Evolutionary conservation across 2,113 vertebrate genomes (phyloP), one percentile per base, ranked within the genome.

Genomic region (Acanthochromis polyacanthus): DNA sequence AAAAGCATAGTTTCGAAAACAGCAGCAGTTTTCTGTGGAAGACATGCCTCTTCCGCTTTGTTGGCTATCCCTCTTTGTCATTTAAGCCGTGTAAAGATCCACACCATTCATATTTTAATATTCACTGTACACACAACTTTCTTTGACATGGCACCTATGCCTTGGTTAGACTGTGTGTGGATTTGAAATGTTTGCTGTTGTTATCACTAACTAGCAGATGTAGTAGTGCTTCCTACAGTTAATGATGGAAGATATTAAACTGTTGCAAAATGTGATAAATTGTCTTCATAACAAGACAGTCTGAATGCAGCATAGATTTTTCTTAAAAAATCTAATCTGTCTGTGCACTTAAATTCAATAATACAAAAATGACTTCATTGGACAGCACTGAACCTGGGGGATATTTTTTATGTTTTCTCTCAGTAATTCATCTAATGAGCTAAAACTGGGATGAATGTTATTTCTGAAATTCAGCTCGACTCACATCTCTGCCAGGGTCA

Each of bases 61-160:
- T 10, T 14, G 40, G 10, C 45, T 62, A 10, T 68, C 62, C 20
- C 43, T 59, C 17, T 77, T 82, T 52, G 8, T 22, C 43, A 32
- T 60, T 36, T 1, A 62, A 40, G 8, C 46, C 46, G 20, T 56
- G 55, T 7, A 32, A 17, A 25, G 7, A 43, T 51, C 20, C n/a
- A 51, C 48, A 51, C 16, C 48, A 51, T n/a, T 36, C 32, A 36
- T 36, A 36, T 36, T 36, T 36, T 36, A 36, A 36, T 36, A 10
- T 36, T 36, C 7, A 36, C 32, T 9, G 32, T 36, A 9, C 32
- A 36, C 6, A 36, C 5, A 1, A 10, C 5, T 36, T 9, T 36
- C 32, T 36, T 36, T 19, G 40, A 43, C 40, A 43, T 43, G 40
- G 10, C 11, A 43, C 40, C 40, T 20, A 7, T 19, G 2, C 6